Conservation (phyloP, 2,888 invertebrate species). For the Osmoderma eremita region DNA sequence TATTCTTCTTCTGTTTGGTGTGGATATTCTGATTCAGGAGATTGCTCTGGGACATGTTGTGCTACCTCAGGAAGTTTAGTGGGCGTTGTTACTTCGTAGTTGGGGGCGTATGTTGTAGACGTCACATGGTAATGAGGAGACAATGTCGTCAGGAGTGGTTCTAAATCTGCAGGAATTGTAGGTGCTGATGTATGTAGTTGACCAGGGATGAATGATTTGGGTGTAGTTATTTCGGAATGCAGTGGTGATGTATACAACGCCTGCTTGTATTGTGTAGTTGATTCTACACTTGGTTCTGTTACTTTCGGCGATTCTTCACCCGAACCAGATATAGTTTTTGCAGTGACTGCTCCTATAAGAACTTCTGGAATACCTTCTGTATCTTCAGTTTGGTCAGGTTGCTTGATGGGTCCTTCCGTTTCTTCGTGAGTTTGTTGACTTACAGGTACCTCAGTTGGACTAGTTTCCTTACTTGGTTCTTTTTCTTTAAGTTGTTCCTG, state of each 20-base stretch:
- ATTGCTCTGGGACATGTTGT: constrained; percentile 54
- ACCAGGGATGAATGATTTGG: constrained; percentile 49
- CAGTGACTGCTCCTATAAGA: constrained; percentile 37
- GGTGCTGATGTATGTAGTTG: constrained; percentile 57
- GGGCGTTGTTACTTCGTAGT: constrained; percentile 35
- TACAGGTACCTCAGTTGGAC: background rate
- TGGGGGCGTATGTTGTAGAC: constrained; percentile 42
- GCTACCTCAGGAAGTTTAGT: constrained; percentile 45
- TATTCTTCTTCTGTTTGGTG: constrained; percentile 69
- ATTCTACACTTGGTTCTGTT: background rate
- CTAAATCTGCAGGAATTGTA: constrained; percentile 41
- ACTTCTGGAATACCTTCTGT: constrained; percentile 10
- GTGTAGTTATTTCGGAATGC: constrained; percentile 38
- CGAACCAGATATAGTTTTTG: constrained; percentile 28
- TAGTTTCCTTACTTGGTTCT: background rate
- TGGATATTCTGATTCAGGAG: constrained; percentile 55
- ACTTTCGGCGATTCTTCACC: constrained; percentile 24
- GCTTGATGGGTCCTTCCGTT: constrained; percentile 3
- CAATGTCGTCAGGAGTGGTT: constrained; percentile 44
- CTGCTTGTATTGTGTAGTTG: constrained; percentile 7
- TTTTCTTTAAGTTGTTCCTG: background rate
- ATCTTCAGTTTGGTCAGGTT: constrained; percentile 24
- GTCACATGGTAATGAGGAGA: constrained; percentile 40
- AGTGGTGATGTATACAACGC: constrained; percentile 42
- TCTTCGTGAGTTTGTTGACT: too few species aligned